Percentiles rank a stretch among this genome's conserved stretches.
phyloP scores from a whole-genome alignment of 2,888 invertebrate genomes.

The Gastrophysa polygoni region DNA sequence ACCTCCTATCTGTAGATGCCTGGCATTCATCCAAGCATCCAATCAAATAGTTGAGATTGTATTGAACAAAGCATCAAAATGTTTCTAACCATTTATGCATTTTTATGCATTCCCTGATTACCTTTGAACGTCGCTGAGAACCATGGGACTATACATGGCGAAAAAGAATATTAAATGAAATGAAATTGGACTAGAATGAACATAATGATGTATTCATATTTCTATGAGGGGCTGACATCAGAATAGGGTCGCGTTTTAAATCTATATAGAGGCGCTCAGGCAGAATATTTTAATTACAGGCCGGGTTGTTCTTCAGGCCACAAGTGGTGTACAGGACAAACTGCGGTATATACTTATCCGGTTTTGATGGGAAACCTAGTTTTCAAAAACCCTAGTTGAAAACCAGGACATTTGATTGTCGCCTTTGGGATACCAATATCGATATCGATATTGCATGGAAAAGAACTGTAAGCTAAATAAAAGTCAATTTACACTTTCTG shows the following conservation, averaged over 20 bases:
- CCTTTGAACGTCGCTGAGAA: conserved; percentile 4
- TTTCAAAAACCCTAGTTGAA: too few species aligned
- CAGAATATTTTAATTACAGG: conserved; percentile 52
- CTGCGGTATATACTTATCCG: background rate
- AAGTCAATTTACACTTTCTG: too few species aligned
- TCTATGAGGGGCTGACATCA: conserved; percentile 22
- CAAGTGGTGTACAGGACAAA: conserved; percentile 18
- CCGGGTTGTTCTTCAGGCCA: conserved; percentile 40
- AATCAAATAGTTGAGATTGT: too few species aligned
- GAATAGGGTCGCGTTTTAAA: conserved; percentile 35
- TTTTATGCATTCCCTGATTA: background rate
- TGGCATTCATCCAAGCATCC: too few species aligned
- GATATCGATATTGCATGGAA: too few species aligned
- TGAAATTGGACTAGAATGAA: conserved; percentile 26
- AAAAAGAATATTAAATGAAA: conserved; percentile 13
- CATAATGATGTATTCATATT: conserved; percentile 27
- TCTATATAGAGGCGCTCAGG: conserved; percentile 43
- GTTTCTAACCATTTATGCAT: too few species aligned
- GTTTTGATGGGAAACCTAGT: too few species aligned
- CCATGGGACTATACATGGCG: background rate
- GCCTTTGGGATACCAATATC: too few species aligned
- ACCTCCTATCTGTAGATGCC: too few species aligned
- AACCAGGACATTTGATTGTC: too few species aligned
- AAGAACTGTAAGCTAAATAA: too few species aligned
- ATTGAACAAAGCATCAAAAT: too few species aligned